Evolutionary conservation across 2,797 vertebrate genomes (phyloP), one percentile per base, ranked within the genome.

Genomic region (Eleutherodactylus coqui): DNA sequence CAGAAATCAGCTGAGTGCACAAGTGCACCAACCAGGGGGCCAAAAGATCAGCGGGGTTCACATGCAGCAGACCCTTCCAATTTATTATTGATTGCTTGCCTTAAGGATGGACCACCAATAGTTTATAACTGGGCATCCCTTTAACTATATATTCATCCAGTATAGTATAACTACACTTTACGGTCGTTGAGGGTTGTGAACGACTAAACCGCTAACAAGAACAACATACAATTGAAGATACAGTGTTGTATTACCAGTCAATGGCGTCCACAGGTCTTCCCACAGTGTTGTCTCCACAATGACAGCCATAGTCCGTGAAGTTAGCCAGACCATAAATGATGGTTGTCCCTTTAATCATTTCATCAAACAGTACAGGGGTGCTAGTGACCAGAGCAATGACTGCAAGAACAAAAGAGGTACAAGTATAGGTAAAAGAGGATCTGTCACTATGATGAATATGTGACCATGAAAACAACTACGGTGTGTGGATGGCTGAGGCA

Each of bases 231-330:
- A 60, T 32, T 11, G 9, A 43, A 32, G 14, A 10, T 62, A 81
- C 17, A 53, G 24, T 10, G 38, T 32, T 53, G 16, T 47, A 51
- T 88, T 86, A 89, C 89, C 85, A 83, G 79, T 89, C 89, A 10
- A 90, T 85, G 19, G 78, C 34, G 7, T 90, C 89, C 79, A 90
- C 86, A 1, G 88, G 88, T 36, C 88, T 75, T 24, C 89, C 89
- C 82, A 86, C 81, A 16, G 47, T 89, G 73, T 88, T 88, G 41
- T 75, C 60, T 1, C 89, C 89, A 13, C 89, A 90, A 76, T 90
- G 89, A 34, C 89, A 90, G 10, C 89, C 89, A 3, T 90, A 90
- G 64, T 82, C 87, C 41, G 85, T 86, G 72, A 90, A 90, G 82
- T 90, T 88, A 47, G 87, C 86, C 75, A 90, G 79, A 19, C 84